Conservation (phyloP, 2,113 vertebrate species). For the Ptilonorhynchus violaceus region DNA sequence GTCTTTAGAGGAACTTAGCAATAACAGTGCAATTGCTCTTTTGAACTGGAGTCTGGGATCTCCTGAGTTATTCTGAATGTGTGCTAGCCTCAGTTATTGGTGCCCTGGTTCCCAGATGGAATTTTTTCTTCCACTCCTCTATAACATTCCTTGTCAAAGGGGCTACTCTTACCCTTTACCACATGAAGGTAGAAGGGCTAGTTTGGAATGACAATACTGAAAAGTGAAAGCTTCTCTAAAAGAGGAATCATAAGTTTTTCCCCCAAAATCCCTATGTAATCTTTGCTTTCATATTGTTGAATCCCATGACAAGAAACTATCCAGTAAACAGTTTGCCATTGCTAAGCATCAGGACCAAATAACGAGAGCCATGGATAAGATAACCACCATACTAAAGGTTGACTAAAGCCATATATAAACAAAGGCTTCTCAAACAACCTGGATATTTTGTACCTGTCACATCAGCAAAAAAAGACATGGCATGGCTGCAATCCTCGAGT, state of each 20-base stretch:
- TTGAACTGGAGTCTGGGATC: neutral
- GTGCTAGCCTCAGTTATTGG: neutral
- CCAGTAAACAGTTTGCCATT: neutral
- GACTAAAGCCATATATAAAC: neutral
- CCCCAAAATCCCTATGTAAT: neutral
- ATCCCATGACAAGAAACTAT: neutral
- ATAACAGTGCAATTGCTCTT: neutral
- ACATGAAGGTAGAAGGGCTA: neutral
- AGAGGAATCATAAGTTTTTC: neutral
- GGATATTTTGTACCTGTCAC: neutral
- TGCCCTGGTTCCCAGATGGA: neutral
- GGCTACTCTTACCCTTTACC: neutral
- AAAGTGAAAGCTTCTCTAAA: neutral
- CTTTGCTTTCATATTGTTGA: neutral
- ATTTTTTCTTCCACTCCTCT: neutral
- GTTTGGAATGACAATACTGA: neutral
- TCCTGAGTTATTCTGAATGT: neutral
- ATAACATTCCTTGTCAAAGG: neutral
- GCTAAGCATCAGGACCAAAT: neutral
- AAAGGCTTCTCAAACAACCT: neutral
- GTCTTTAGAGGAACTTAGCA: neutral
- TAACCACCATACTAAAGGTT: neutral
- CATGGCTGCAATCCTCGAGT: neutral
- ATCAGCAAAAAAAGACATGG: neutral
- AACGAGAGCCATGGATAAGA: neutral